Evolutionary conservation across 2,797 vertebrate species (phyloP).

Genomic region (Pangasius krempfi): DNA sequence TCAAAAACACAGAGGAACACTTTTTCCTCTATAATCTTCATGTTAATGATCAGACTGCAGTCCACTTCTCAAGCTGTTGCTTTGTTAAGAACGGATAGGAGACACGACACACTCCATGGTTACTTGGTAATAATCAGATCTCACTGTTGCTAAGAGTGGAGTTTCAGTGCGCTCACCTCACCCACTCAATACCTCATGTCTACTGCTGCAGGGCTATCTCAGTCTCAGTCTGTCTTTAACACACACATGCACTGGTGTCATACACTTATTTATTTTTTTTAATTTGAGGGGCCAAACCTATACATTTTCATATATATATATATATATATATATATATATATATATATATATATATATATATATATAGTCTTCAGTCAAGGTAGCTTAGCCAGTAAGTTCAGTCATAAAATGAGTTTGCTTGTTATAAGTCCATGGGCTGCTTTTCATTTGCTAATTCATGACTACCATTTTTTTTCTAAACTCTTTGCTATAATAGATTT

Average conservation of each 20-base stretch:
- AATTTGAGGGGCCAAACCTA: background rate
- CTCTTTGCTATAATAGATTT: background rate
- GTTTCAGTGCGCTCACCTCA: constrained; percentile 39
- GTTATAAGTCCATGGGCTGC: background rate
- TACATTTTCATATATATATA: background rate
- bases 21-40: background rate
- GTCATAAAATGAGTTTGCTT: background rate
- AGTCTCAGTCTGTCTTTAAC: constrained; percentile 19
- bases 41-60: background rate
- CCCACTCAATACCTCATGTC: constrained; percentile 47
- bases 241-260: constrained; percentile 5
- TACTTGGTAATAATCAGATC: constrained; percentile 40
- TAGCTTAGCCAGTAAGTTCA: background rate
- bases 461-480: background rate
- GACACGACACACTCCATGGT: constrained; percentile 30
- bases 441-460: background rate
- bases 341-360: background rate
- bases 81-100: constrained; percentile 36
- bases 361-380: background rate
- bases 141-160: constrained; percentile 54
- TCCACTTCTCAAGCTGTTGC: constrained; percentile 12
- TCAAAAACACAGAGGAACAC: background rate
- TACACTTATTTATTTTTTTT: background rate
- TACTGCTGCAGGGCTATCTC: constrained; percentile 29
- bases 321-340: background rate